Conservation (phyloP, 2,888 invertebrate genomes). For the Stenoptilia bipunctidactyla region DNA sequence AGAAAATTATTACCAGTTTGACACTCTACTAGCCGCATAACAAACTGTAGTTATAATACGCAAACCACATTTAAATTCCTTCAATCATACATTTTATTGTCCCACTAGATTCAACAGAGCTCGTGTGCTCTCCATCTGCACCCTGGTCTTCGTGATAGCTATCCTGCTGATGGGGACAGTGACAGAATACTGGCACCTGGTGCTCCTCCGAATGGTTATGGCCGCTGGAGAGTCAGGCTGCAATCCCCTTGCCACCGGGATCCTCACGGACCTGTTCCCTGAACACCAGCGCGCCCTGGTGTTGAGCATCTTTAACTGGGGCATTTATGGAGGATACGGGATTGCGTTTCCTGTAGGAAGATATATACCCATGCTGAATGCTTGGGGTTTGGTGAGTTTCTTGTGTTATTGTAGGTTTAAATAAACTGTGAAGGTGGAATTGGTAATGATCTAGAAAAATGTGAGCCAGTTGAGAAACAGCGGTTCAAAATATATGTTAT, state of each 20-base stretch:
- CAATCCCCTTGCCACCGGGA: constrained; percentile 88
- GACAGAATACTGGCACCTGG: constrained; percentile 90
- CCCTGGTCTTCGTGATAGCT: constrained; percentile 84
- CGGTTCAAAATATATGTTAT: no score
- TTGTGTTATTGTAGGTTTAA: neutral
- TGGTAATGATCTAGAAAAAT: no score
- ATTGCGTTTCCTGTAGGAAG: constrained; percentile 93
- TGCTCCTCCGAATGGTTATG: constrained; percentile 85
- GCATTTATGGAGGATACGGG: constrained; percentile 94
- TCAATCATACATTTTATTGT: no score
- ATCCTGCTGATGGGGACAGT: constrained; percentile 89
- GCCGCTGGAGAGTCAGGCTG: constrained; percentile 91
- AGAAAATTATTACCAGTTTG: no score
- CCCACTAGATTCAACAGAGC: constrained; percentile 76
- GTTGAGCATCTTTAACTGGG: constrained; percentile 95
- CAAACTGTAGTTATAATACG: no score
- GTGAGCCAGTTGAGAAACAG: no score
- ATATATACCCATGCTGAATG: constrained; percentile 81
- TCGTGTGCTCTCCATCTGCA: constrained; percentile 80
- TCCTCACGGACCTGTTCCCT: constrained; percentile 84
- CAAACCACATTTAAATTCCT: no score
- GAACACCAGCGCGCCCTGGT: constrained; percentile 88
- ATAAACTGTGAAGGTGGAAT: no score
- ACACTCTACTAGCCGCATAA: no score
- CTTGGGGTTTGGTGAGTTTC: constrained; percentile 76